Evolutionary conservation across 2,113 vertebrate genomes (phyloP), one percentile per base, ranked within the genome.

Genomic region (Sprattus sprattus): DNA sequence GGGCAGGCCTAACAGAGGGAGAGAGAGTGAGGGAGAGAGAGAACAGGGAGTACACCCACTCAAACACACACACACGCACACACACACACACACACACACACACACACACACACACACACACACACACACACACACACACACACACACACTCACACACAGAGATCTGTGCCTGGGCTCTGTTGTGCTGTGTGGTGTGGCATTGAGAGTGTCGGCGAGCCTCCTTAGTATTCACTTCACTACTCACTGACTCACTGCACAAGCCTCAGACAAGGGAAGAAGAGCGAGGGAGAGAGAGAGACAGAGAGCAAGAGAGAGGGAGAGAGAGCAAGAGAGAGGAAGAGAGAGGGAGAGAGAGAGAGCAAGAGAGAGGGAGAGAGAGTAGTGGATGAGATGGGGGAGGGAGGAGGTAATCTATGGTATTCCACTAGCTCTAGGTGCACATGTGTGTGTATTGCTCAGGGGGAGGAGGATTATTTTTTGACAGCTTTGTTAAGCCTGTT

Each of bases 181-280:
- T 91, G 86, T 90, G 88, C 89, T 89, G 87, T 88, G 89, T 89
- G 88, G 87, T 89, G 89, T 86, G 82, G 90, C 91, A 85, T 86
- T 89, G 89, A 89, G 91, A 90, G 92, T 94, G 93, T 93, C 91
- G 90, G 89, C 89, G 89, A 87, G 85, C 89, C 92, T 95, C 89
- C 90, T 95, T 95, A 94, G 94, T 95, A 95, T 96, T 95, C 95
- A 89, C 89, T 93, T 89, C 95, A 91, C 90, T 93, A 92, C 93
- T 88, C 92, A 88, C 91, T 94, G 94, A 95, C 92, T 96, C 95
- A 94, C 93, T 90, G 94, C 90, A 90, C 92, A 89, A 92, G 93
- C 91, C 93, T 88, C 88, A 92, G 89, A 93, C 91, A 86, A 82
- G 81, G 52, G n/a, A 75, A 83, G n/a, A 2, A 11, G 25, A 28